A percentile compares a stretch with the other conserved stretches of the same genome.
Evolutionary conservation across 2,797 vertebrate genomes (phyloP).

Genomic region (Pogoniulus pusillus): DNA sequence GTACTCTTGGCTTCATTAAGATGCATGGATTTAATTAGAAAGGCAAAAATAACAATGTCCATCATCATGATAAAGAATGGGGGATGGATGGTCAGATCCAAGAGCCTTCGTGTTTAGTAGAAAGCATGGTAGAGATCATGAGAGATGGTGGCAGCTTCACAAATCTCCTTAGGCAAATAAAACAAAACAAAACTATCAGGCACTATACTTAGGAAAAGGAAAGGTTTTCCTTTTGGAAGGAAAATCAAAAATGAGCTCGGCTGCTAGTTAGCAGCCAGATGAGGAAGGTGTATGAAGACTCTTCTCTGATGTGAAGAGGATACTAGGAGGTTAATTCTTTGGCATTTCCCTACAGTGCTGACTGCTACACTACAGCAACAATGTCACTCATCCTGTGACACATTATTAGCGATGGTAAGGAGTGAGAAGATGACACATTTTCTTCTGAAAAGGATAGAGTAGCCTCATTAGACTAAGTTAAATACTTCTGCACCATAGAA

Average conservation of each 20-base stretch:
- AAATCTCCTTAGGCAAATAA: background rate
- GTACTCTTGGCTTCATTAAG: background rate
- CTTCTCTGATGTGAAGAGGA: background rate
- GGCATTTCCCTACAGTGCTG: background rate
- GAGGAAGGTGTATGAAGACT: background rate
- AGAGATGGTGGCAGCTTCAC: background rate
- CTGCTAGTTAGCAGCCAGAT: background rate
- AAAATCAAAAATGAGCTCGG: background rate
- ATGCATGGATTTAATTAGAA: background rate
- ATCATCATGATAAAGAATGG: background rate
- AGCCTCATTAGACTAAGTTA: background rate
- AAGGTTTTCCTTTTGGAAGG: too few species aligned
- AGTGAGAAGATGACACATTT: background rate
- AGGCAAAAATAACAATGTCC: background rate
- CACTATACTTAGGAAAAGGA: too few species aligned
- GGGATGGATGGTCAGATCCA: background rate
- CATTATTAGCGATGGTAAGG: background rate
- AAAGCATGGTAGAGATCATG: background rate
- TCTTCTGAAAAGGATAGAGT: background rate
- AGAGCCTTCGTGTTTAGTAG: background rate
- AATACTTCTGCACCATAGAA: background rate
- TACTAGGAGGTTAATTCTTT: accelerated
- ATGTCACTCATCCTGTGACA: background rate
- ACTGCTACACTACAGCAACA: background rate
- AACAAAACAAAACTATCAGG: background rate